Base-by-base conservation (phyloP, 2,888 invertebrate species). In the Campoplex capitator region DNA sequence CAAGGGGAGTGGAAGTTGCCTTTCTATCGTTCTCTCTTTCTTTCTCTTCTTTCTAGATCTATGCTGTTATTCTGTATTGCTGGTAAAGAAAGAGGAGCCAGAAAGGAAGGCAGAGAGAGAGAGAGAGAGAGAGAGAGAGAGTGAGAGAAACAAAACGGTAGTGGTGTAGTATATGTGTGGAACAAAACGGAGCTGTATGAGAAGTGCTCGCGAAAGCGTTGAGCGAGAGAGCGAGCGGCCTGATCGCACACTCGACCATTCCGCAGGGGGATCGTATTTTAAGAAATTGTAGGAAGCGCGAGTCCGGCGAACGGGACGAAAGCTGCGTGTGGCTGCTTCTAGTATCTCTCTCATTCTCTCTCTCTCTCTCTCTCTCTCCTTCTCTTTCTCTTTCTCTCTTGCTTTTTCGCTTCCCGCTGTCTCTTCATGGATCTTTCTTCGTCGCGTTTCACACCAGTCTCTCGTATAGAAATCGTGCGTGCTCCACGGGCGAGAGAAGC, bases 271-370 rank as follows among this genome's bases (percentile, higher is more conserved):
- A 91, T 92, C 88, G 91, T 92, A 92, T 92, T 92, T 92, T 92
- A 92, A 92, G 91, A 92, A 91, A 90, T 91, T 92, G 91, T 91
- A 91, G 92, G 91, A 92, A 92, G 92, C 92, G 89, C 88, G 90
- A 90, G 90, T 91, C 90, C 89, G 88, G 90, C 89, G 90, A 90
- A 91, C 92, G 91, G 91, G 91, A 91, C 90, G 90, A 92, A 81
- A 90, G 91, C 91, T 90, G 89, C 89, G 88, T 89, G 89, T 88
- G 88, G 79, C 75, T 67, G 48, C 13, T 68, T 38, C 51, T 73
- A 35, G 88, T 88, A 85, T 89, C 86, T 90, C 88, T 84, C 82
- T 89, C 85, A 79, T 71, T 84, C 79, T 76, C 58, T 88, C 84
- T 89, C 86, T 89, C 86, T 89, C 87, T 84, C 80, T 89, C 85